Base-by-base conservation (phyloP, 2,888 invertebrate genomes). In the Chamaedrilus cognettii region DNA sequence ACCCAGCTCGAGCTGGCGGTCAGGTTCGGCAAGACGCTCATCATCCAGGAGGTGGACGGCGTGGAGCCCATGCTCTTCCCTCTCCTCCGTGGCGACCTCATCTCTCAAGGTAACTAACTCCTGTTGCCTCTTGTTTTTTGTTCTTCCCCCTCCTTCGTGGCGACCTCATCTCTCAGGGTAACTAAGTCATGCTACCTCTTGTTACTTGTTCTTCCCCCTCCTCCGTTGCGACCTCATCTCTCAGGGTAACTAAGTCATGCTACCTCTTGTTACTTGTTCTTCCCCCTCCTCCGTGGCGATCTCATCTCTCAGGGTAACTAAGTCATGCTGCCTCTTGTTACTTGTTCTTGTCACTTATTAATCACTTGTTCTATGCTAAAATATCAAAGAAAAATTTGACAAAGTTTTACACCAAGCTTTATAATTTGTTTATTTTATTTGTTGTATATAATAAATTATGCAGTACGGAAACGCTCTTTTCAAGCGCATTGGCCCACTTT, bases 1-100 rank as follows among this genome's bases (percentile, higher is more conserved):
- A 85, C 82, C 11, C 77, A 84, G 56, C 76, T 87, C 32, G 86
- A 86, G 72, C 75, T 87, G 66, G 86, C 85, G 11, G 85, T 86
- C 60, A 61, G 97, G 73, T 92, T 97, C 83, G 96, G 96, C 1
- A 95, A 94, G 83, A 88, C 90, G 1, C 84, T 96, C n/a, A 88
- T 97, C 34, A 87, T 96, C 23, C 90, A 92, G 74, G 93, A 94
- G 76, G 87, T 89, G 2, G 88, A 88, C 76, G 80, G 81, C 7
- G 85, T 90, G 31, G 87, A 88, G 68, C 87, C 90, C 0, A 82
- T 88, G 11, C 79, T 91, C 35, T 87, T 88, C 65, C 88, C 90
- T 1, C 83, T 91, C 62, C 82, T 91, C 26, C 80, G 90, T 73
- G 86, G 87, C 55, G 89, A 91, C 77, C 86, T 89, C 60, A 84